A percentile compares a stretch with the other conserved stretches of the same genome.
Conservation (phyloP, 2,888 invertebrate genomes). For the Drosophila vallismaia region DNA sequence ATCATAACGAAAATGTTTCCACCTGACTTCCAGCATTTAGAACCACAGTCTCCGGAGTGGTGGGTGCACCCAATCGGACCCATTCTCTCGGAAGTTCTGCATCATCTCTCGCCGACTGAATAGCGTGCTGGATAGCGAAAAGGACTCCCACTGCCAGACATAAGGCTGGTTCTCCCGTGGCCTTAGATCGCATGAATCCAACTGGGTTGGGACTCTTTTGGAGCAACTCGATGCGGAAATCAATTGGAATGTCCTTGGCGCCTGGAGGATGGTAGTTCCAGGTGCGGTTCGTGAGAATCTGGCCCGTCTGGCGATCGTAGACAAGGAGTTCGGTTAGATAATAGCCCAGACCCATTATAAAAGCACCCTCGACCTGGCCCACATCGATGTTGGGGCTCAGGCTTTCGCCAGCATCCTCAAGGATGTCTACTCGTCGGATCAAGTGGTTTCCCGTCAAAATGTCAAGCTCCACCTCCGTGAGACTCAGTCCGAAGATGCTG, state of each 20-base stretch:
- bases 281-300: constrained; percentile 89
- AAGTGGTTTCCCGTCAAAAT: constrained; percentile 90
- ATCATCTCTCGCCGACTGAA: constrained; percentile 88
- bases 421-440: constrained; percentile 88
- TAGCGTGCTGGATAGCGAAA: constrained; percentile 88
- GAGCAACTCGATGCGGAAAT: constrained; percentile 89
- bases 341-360: constrained; percentile 91
- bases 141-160: constrained; percentile 85
- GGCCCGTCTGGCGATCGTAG: constrained; percentile 87
- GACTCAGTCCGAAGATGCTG: constrained; percentile 87
- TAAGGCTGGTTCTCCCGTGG: constrained; percentile 87
- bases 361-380: constrained; percentile 92
- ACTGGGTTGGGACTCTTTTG: constrained; percentile 84
- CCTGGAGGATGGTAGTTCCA: constrained; percentile 93
- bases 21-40: constrained; percentile 66
- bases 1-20: constrained; percentile 45
- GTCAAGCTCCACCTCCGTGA: constrained; percentile 90
- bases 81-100: constrained; percentile 84
- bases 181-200: constrained; percentile 90
- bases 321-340: constrained; percentile 90
- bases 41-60: constrained; percentile 80
- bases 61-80: constrained; percentile 80
- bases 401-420: constrained; percentile 90
- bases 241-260: constrained; percentile 90
- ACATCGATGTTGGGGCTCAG: constrained; percentile 89